Evolutionary conservation across 2,888 invertebrate species (phyloP).

Genomic region (Athetis lepigone): DNA sequence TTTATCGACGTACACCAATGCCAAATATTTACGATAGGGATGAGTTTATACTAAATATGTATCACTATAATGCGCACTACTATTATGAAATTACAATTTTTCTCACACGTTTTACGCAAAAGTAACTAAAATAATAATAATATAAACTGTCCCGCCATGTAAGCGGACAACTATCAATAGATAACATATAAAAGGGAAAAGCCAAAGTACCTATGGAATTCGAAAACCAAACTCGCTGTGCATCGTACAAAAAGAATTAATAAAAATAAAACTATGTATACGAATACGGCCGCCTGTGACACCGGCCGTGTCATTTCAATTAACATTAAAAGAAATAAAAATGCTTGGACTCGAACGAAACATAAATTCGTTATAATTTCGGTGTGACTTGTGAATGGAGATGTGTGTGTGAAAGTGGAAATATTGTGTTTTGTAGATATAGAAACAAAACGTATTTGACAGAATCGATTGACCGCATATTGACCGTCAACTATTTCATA

Average conservation of each 20-base stretch:
- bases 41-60: background rate
- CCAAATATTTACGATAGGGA: constrained; percentile 21
- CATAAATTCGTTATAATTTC: constrained; percentile 79
- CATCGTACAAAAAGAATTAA: constrained; percentile 81
- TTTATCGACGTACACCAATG: constrained; percentile 22
- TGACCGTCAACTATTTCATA: background rate
- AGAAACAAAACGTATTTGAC: constrained; percentile 25
- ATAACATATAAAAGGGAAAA: constrained; percentile 83
- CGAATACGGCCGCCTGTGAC: constrained; percentile 71
- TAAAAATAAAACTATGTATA: constrained; percentile 77
- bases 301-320: constrained; percentile 86
- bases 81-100: background rate
- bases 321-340: constrained; percentile 85
- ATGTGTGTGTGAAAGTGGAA: constrained; percentile 71
- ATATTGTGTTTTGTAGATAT: constrained; percentile 35
- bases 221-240: constrained; percentile 78
- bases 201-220: constrained; percentile 78
- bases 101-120: background rate
- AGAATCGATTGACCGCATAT: constrained; percentile 9
- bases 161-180: constrained; percentile 72
- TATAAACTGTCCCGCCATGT: constrained; percentile 67
- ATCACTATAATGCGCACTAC: constrained; percentile 17
- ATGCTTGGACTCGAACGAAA: constrained; percentile 68
- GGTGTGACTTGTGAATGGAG: constrained; percentile 65
- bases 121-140: background rate